A percentile compares a stretch with the other conserved stretches of the same genome.
phyloP scores from a whole-genome alignment of 2,113 vertebrate genomes.

The Ictidomys tridecemlineatus region DNA sequence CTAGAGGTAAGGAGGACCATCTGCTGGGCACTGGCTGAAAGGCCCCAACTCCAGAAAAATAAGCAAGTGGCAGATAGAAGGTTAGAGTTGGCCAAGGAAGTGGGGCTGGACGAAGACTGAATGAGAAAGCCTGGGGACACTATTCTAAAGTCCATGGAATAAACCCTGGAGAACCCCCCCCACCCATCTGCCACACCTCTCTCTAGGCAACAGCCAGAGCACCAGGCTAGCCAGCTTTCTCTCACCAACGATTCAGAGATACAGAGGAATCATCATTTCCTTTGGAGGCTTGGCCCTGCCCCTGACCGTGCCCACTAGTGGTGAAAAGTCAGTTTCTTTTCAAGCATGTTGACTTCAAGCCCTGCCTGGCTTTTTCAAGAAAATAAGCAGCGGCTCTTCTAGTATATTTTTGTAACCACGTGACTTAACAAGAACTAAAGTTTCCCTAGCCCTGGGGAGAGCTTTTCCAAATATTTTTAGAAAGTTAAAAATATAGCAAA shows the following conservation, averaged over 20 bases:
- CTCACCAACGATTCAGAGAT: not conserved
- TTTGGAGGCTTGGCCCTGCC: not conserved
- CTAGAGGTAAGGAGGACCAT: not conserved
- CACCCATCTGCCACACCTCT: not conserved
- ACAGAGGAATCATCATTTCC: not conserved
- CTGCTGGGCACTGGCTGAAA: not conserved
- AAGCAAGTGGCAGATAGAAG: not conserved
- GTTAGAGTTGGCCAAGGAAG: not conserved
- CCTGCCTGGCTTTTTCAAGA: constrained; percentile 57
- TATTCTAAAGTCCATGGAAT: not conserved
- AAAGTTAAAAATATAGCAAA: constrained; percentile 82
- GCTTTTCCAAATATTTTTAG: constrained; percentile 81
- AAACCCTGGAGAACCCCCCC: not conserved
- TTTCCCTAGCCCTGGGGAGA: constrained; percentile 77
- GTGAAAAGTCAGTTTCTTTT: constrained; percentile 32
- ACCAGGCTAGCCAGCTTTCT: not conserved
- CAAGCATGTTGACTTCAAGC: constrained; percentile 39
- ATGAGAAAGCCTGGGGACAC: not conserved
- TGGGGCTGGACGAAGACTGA: not conserved
- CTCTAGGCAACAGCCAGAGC: not conserved
- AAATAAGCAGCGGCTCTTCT: constrained; percentile 46
- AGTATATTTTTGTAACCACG: constrained; percentile 66
- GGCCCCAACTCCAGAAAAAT: not conserved
- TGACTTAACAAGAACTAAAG: constrained; percentile 66
- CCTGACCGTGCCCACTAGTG: not conserved